A percentile compares a stretch with the other conserved stretches of the same genome.
These are phyloP conservation scores for Pycnomerus fuliginosus DNA, from an alignment of 2,888 invertebrate genomes.

Conservation along the genomic window DNA sequence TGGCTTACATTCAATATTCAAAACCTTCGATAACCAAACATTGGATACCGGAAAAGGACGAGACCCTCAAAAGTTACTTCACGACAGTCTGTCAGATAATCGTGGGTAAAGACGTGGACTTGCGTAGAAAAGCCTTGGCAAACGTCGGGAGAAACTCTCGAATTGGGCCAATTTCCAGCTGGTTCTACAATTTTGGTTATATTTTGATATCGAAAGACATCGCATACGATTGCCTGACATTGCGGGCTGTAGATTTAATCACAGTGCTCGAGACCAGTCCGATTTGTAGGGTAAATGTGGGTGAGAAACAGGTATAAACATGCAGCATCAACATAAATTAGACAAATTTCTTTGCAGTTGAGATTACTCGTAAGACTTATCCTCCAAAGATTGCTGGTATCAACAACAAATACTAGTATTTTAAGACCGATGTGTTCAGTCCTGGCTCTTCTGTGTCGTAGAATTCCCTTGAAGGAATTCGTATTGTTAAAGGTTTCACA, in stretches of 20 bases:
- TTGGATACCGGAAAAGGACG: slow-evolving; percentile 44
- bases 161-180: slow-evolving; percentile 62
- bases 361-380: slow-evolving; percentile 45
- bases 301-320: slow-evolving; percentile 54
- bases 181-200: slow-evolving; percentile 62
- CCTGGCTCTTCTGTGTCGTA: slow-evolving; percentile 43
- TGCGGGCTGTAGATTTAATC: slow-evolving; percentile 57
- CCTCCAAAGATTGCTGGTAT: slow-evolving; percentile 44
- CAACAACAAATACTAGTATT: slow-evolving; percentile 35
- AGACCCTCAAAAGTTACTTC: slow-evolving; percentile 43
- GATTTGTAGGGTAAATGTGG: slow-evolving; percentile 58
- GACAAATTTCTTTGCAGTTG: slow-evolving; percentile 37
- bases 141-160: slow-evolving; percentile 60
- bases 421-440: slow-evolving; percentile 45
- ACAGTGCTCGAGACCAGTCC: slow-evolving; percentile 61
- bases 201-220: slow-evolving; percentile 60
- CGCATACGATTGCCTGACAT: slow-evolving; percentile 47
- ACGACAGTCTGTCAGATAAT: slow-evolving; percentile 52
- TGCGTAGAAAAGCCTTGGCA: slow-evolving; percentile 57
- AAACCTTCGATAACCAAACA: slow-evolving; percentile 38
- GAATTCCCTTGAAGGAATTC: slow-evolving; percentile 40
- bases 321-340: too few species aligned
- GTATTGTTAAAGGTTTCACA: slow-evolving; percentile 43
- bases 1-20: slow-evolving; percentile 39
- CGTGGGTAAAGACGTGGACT: slow-evolving; percentile 56